Base-by-base conservation (phyloP, 2,888 invertebrate species). In the Sicus ferrugineus region DNA sequence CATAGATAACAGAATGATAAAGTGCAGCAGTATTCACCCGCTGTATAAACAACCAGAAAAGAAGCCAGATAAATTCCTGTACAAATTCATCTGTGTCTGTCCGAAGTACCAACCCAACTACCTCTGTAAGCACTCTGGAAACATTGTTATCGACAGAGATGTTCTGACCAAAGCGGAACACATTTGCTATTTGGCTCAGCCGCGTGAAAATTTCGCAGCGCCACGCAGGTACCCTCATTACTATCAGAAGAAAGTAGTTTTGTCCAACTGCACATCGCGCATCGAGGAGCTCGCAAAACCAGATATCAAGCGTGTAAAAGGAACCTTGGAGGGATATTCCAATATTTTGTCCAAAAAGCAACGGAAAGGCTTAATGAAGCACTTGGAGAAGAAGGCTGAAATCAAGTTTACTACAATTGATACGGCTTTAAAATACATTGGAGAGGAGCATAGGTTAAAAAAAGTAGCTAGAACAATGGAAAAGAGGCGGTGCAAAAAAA, bases 101-200 rank as follows among this genome's bases (percentile, higher is more conserved):
- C 81, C 83, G 0, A 77, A 76, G 3, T 80, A 79, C 61, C 74
- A 76, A 42, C 76, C 78, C 0, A 75, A 78, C 66, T 80, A 81
- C 59, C 26, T 23, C 59, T 84, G 85, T 67, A 77, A 80, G 63
- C 85, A 84, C 69, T 73, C 77, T 0, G 84, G 81, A 2, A 80
- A 82, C 69, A 78, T 83, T 2, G 78, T 81, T 11, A 77, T 84
- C 26, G 82, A 84, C 67, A 78, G 84, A 11, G 83, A 84, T 74
- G 77, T 84, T 54, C 70, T 85, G 1, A 81, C 81, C 0, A 74
- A 77, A n/a, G 75, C 79, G 52, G 84, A 85, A 30, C 83, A 85
- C 70, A 77, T 82, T 0, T 80, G 79, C 48, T 79, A 77, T 66
- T 69, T 85, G 54, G 78, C 84, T 2, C 80, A 81, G 1, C 85